Evolutionary conservation across 2,113 vertebrate species (phyloP), one percentile per base, ranked within the genome.

Genomic region (Capra hircus): DNA sequence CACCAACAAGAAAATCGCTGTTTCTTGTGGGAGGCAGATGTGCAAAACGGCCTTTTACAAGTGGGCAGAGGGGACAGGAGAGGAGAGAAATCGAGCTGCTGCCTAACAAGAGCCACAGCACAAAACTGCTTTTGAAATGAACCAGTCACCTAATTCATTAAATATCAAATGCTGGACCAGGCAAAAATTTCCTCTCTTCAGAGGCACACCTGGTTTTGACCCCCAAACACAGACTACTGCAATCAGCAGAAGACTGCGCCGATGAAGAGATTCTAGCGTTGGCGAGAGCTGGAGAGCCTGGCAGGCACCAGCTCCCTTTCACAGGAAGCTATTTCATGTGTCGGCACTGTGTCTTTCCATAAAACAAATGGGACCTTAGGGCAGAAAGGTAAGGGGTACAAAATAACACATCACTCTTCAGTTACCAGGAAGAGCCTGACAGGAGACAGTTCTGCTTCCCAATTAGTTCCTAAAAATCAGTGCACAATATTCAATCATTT

Each of bases 291-390:
- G 88, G 71, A 94, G 60, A 98, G 98, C 93, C 98, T 91, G 97
- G 97, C 96, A 97, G 98, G 97, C 91, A 96, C 94, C 95, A 64
- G 97, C 96, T 94, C 97, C 86, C 28, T 23, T 53, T 86, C 94
- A 89, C 92, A 80, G 81, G 7, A 43, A 93, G 98, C 97, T 64
- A 45, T 82, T 98, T 97, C 95, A 90, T 60, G 96, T 92, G 97
- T 23, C 77, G 95, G 97, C 88, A 82, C 97, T 98, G 97, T 91
- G 95, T 96, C 97, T 98, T 94, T 90, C 88, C 96, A 94, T 96
- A 97, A 88, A 96, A 97, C 97, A 98, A 98, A 99, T 11, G 95
- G 97, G 96, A 98, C 98, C 98, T 98, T 3, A 95, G 98, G 98
- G 98, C 96, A 97, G 91, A 92, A 96, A 98, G 95, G 96, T 88